These are phyloP conservation scores for Dromas ardeola DNA, from an alignment of 2,113 vertebrate genomes.

Conservation along the genomic window DNA sequence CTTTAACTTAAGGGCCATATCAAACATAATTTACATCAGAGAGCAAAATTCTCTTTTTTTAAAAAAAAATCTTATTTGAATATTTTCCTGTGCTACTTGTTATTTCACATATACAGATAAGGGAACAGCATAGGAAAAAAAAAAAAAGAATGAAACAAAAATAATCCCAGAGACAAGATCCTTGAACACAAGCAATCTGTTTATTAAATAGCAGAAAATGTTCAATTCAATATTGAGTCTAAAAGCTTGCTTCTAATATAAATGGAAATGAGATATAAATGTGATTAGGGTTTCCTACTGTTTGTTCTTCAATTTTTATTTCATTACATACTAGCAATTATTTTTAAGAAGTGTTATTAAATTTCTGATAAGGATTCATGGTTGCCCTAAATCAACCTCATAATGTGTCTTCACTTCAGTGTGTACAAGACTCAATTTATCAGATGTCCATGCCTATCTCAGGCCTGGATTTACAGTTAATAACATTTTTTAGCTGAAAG, in stretches of 20 bases:
- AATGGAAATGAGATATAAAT: neutral
- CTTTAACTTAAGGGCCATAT: constrained; percentile 14
- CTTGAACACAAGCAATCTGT: neutral
- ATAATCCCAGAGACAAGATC: neutral
- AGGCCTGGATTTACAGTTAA: neutral
- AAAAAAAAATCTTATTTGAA: neutral
- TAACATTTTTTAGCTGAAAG: neutral
- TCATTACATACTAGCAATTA: neutral
- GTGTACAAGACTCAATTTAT: neutral
- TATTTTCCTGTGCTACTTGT: neutral
- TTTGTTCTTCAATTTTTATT: neutral
- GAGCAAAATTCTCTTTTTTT: neutral
- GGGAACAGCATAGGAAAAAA: neutral
- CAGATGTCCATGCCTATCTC: neutral
- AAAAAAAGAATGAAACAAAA: neutral
- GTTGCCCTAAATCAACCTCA: neutral
- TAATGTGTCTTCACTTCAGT: neutral
- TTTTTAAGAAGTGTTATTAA: neutral
- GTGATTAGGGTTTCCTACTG: neutral
- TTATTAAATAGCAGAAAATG: neutral
- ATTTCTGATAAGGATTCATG: neutral
- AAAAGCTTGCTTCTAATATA: neutral
- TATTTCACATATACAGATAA: neutral
- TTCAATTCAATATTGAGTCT: neutral
- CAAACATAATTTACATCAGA: constrained; percentile 15